Percentiles rank a stretch among this genome's conserved stretches.
Evolutionary conservation across 2,888 invertebrate genomes (phyloP).

Genomic region (Atrina japonica): DNA sequence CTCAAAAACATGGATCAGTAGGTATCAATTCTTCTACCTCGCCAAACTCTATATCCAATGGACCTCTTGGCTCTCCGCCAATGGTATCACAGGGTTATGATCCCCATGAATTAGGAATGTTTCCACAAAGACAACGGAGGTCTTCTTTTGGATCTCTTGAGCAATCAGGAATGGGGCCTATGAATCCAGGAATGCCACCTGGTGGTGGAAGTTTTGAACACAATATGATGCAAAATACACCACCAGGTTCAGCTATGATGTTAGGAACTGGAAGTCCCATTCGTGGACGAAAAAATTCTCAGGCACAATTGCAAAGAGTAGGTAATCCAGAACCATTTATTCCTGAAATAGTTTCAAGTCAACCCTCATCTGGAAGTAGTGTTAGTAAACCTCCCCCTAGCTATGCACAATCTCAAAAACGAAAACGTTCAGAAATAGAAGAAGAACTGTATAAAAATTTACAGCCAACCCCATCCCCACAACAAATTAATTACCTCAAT

Average conservation of each 20-base stretch:
- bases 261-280: conserved; percentile 35
- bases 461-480: conserved; percentile 94
- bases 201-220: conserved; percentile 39
- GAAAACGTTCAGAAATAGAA: conserved; percentile 82
- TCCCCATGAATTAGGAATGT: conserved; percentile 63
- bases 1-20: conserved; percentile 69
- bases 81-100: conserved; percentile 60
- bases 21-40: conserved; percentile 76
- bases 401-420: conserved; percentile 79
- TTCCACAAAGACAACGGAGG: conserved; percentile 60
- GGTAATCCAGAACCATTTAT: conserved; percentile 79
- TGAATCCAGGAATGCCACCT: conserved; percentile 55
- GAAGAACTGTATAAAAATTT: conserved; percentile 87
- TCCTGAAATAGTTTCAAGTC: conserved; percentile 63
- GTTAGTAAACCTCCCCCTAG: conserved; percentile 78
- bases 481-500: conserved; percentile 97
- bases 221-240: conserved; percentile 48
- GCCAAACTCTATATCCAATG: conserved; percentile 66
- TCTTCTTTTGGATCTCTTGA: conserved; percentile 52
- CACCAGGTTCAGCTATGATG: conserved; percentile 51
- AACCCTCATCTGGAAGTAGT: conserved; percentile 45
- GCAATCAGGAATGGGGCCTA: conserved; percentile 50
- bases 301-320: conserved; percentile 74
- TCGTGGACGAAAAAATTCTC: conserved; percentile 54
- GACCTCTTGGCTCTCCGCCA: conserved; percentile 67